Percentiles rank a stretch among this genome's conserved stretches.
Evolutionary conservation across 2,888 invertebrate genomes (phyloP).

Genomic region (Calameuta idolon): DNA sequence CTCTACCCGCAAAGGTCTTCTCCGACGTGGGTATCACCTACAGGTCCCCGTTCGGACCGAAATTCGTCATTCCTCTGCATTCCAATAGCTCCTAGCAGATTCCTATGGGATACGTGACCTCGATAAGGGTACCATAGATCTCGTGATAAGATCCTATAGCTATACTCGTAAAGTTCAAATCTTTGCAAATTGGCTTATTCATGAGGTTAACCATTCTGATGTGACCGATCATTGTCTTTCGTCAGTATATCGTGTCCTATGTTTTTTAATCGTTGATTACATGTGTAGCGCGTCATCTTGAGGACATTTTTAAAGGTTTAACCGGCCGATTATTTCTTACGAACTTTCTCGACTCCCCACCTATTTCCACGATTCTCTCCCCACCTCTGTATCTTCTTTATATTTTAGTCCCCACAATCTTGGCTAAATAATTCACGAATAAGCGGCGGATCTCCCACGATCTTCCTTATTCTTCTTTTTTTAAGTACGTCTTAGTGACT

Average conservation of each 20-base stretch:
- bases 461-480: not conserved
- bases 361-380: not conserved
- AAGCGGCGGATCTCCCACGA: not conserved
- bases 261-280: not conserved
- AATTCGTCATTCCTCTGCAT: conserved; percentile 83
- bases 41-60: conserved; percentile 86
- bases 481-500: not conserved
- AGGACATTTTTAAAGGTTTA: not conserved
- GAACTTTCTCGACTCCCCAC: not conserved
- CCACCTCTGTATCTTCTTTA: not conserved
- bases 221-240: not conserved
- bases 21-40: conserved; percentile 81
- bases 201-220: not conserved
- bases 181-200: not conserved
- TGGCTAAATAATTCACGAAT: not conserved
- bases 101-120: conserved; percentile 29
- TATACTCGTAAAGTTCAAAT: not conserved
- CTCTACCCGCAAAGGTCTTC: conserved; percentile 83
- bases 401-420: not conserved
- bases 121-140: conserved; percentile 7
- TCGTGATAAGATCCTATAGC: not conserved
- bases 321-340: not conserved
- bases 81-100: conserved; percentile 60
- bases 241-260: not conserved
- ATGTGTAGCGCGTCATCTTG: not conserved